These are phyloP conservation scores for Lophotis ruficrista DNA, from an alignment of 2,113 vertebrate species.

Conservation along the genomic window DNA sequence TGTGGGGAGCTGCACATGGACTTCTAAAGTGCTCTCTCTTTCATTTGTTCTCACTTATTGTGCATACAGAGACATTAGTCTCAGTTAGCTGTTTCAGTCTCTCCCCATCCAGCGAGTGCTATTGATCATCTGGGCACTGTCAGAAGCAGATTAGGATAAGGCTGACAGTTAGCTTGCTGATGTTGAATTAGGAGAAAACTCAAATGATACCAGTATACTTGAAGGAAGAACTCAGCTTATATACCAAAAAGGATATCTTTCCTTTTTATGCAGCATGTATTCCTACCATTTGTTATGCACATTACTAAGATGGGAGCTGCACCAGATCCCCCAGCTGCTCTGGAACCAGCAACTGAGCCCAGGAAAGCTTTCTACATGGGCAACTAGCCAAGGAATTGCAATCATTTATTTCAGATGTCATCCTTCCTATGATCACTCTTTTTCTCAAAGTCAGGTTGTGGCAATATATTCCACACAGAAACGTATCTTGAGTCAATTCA, in stretches of 20 bases:
- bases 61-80: background rate
- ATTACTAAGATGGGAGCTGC: background rate
- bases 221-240: background rate
- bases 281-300: background rate
- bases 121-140: background rate
- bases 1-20: background rate
- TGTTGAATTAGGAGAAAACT: background rate
- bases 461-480: background rate
- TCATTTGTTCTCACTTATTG: background rate
- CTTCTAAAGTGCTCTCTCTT: background rate
- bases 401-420: background rate
- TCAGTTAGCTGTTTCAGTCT: background rate
- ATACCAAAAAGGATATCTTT: background rate
- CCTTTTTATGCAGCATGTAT: background rate
- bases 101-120: background rate
- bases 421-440: background rate
- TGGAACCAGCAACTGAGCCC: background rate
- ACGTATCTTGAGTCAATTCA: background rate
- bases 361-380: background rate
- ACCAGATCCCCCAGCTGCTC: background rate
- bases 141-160: background rate
- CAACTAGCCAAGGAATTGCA: background rate
- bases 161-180: background rate
- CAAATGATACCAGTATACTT: background rate
- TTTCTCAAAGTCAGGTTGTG: background rate